These are phyloP conservation scores for Ictalurus furcatus DNA, from an alignment of 2,113 vertebrate species.

Conservation along the genomic window DNA sequence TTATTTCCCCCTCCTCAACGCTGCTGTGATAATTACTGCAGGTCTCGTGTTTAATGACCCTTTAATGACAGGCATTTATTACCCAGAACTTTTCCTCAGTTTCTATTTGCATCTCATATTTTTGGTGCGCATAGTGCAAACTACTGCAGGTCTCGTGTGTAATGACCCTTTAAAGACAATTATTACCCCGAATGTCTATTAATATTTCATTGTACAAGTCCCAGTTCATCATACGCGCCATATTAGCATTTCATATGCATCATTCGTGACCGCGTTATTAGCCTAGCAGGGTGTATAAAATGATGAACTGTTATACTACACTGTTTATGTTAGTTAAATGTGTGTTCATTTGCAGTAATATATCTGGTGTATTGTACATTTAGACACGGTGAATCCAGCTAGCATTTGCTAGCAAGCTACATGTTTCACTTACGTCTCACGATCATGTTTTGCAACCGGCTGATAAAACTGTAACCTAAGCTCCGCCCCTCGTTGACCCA, in stretches of 20 bases:
- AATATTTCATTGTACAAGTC: constrained; percentile 5
- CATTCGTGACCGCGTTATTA: not conserved
- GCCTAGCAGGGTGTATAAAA: not conserved
- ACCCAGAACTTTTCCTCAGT: not conserved
- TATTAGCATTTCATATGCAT: not conserved
- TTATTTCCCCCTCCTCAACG: not conserved
- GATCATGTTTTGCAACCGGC: not conserved
- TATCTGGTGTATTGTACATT: not conserved
- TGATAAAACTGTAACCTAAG: not conserved
- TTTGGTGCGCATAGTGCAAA: not conserved
- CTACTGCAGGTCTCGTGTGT: constrained; percentile 7
- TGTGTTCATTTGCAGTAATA: not conserved
- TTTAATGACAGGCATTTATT: constrained; percentile 16
- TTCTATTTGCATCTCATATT: constrained; percentile 17
- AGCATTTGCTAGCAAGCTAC: not conserved
- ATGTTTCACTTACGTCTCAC: not conserved
- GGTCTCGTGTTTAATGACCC: constrained; percentile 12
- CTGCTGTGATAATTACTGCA: constrained; percentile 22
- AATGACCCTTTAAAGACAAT: constrained; percentile 31
- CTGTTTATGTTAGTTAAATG: not conserved
- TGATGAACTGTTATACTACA: not conserved
- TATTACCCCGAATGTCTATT: constrained; percentile 13
- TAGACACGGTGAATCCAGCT: not conserved
- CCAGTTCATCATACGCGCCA: not conserved
- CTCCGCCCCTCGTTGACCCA: not conserved